Conservation (phyloP, 2,797 vertebrate genomes). For the Cheirogaleus major region DNA sequence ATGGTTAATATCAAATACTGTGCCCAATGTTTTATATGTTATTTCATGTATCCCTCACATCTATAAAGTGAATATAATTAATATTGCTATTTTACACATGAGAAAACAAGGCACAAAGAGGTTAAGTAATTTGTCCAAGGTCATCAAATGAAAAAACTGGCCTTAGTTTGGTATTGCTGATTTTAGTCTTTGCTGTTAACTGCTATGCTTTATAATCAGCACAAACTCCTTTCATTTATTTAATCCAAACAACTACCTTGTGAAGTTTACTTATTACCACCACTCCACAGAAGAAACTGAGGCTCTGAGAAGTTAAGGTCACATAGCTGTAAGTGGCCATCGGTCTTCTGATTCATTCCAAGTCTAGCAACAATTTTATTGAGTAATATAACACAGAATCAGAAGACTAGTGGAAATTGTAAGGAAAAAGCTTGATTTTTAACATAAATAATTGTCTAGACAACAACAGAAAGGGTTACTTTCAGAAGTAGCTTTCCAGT, state of each 20-base stretch:
- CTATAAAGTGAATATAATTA: not conserved
- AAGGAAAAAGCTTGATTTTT: not conserved
- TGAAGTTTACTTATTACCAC: not conserved
- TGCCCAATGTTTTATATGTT: not conserved
- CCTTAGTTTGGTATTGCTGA: not conserved
- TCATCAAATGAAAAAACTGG: not conserved
- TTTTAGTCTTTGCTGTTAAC: slow-evolving; percentile 34
- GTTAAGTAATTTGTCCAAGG: not conserved
- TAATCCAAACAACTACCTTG: slow-evolving; percentile 9
- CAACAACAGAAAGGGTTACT: slow-evolving; percentile 14
- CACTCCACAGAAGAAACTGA: not conserved
- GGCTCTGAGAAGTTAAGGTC: not conserved
- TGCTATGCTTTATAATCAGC: not conserved
- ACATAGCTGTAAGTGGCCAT: not conserved
- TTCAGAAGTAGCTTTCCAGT: slow-evolving; percentile 30
- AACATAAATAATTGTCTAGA: slow-evolving; percentile 1
- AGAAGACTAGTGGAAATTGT: not conserved
- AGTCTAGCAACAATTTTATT: not conserved
- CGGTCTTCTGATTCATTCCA: not conserved
- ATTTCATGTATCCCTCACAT: not conserved
- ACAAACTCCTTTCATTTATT: slow-evolving; percentile 16
- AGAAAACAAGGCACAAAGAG: slow-evolving; percentile 14
- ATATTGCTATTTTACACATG: not conserved
- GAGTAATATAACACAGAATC: not conserved
- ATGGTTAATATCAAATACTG: not conserved